Evolutionary conservation across 1,140 invertebrate genomes (phyloP), one percentile per base, ranked within the genome.

Genomic region (Calliphora vicina): DNA sequence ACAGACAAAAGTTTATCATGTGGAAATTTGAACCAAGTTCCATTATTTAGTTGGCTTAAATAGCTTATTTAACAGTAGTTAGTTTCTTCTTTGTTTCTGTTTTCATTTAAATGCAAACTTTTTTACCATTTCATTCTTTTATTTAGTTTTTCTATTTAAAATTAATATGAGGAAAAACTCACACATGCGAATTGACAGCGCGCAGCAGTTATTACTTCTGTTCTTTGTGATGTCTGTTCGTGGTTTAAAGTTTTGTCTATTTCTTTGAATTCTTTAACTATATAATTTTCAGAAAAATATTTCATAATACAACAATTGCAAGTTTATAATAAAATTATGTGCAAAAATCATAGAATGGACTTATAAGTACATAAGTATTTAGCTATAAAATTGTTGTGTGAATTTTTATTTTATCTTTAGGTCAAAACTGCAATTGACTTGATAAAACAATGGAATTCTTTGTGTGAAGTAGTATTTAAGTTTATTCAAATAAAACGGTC

Each of bases 21-120:
- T 67, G 61, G 61, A 67, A 67, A 67, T 67, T 67, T 67, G 20
- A 67, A 23, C 23, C 61, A 67, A 67, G 61, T 67, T 67, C 23
- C n/a, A 67, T 23, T 20, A 23, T 8, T 67, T 67, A 50, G 45
- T 50, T 67, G 61, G 61, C 61, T 67, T 67, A 67, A 67, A 67
- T 67, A 23, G 61, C 61, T 23, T 6, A 67, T 23, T 67, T 67
- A 67, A 20, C 23, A 17, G 5, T 50, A 12, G 35, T 5, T 35
- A 35, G 35, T 35, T 35, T 35, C 35, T 2, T 35, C 29, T 35
- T 35, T 35, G 35, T 35, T 35, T 35, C 35, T 1, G 35, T 35
- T 5, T 6, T 35, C 6, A 35, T 35, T 35, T 35, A 35, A 35
- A 8, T 57, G 15, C 5, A 17, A n/a, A 57, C 13, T 57, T 57